Evolutionary conservation across 2,797 vertebrate species (phyloP).

Genomic region (Pangasius mekongensis): DNA sequence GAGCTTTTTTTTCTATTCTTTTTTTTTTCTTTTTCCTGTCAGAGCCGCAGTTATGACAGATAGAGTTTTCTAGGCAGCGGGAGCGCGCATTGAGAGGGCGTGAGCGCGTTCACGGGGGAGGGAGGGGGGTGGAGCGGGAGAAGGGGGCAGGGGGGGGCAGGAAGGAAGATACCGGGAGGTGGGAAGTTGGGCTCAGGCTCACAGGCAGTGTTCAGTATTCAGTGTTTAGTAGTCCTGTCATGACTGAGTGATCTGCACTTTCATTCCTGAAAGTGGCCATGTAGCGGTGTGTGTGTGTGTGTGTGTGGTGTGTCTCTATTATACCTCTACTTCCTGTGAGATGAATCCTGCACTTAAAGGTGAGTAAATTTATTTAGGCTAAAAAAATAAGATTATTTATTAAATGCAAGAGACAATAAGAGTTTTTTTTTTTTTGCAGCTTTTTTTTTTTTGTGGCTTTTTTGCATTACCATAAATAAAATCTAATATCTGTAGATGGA

Average conservation of each 20-base stretch:
- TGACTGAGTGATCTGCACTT: constrained; percentile 17
- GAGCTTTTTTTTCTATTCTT: no score
- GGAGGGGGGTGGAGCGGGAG: no score
- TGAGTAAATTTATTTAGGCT: background rate
- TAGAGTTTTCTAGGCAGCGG: no score
- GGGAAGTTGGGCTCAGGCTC: background rate
- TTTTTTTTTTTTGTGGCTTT: background rate
- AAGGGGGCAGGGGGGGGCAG: background rate
- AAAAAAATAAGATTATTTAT: background rate
- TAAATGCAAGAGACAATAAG: background rate
- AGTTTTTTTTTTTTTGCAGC: background rate
- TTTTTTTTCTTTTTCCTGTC: no score
- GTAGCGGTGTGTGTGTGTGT: background rate
- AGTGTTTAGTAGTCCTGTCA: constrained; percentile 51
- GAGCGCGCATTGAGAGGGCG: background rate
- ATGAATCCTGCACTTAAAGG: constrained; percentile 1
- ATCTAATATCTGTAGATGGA: background rate
- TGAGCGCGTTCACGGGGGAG: background rate
- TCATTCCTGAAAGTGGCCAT: background rate
- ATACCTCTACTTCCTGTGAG: background rate
- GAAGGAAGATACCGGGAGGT: constrained; percentile 17
- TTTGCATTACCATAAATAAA: background rate
- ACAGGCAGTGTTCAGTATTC: constrained; percentile 3
- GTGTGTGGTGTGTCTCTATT: background rate
- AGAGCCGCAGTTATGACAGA: background rate